Evolutionary conservation across 2,113 vertebrate genomes (phyloP), one percentile per base, ranked within the genome.

Genomic region (Muntiacus muntjak): DNA sequence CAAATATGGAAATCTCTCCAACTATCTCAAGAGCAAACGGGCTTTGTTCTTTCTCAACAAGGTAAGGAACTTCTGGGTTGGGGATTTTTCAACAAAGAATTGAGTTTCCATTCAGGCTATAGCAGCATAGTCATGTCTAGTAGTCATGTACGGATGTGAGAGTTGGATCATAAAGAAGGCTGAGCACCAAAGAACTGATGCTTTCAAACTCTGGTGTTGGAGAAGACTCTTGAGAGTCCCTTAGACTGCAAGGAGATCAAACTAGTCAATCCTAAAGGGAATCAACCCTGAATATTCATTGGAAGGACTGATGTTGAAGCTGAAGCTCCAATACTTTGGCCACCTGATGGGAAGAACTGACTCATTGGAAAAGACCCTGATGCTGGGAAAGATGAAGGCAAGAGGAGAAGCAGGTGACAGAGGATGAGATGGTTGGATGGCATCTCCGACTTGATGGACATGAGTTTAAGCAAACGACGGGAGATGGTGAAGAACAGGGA

Each of bases 1-100:
- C 98, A 98, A 99, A 92, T 99, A 99, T 40, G 99, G 99, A 83
- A 99, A 99, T 97, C 99, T 99, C 50, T 99, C 99, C 86, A 98
- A 99, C 97, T 99, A 99, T 96, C 98, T 99, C 97, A 99, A 99
- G 98, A 99, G 99, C 98, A 99, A 99, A 98, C 99, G 99, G 79
- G 99, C 99, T 5, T 98, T 99, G 54, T 99, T 99, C 98, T 98
- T 99, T 84, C 97, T 98, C 64, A 98, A 97, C 89, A 99, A 98
- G 99, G 99, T 99, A 97, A 99, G 97, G 52, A 79, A 33, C 36
- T 94, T 36, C 40, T n/a, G 26, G 26, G 13, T 47, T 28, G 45
- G 78, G 50, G 3, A 40, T 52, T 96, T 85, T 64, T 50, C 91
- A 57, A 78, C 74, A 45, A 0, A 85, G 43, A 71, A 86, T 1